Evolutionary conservation across 2,797 vertebrate genomes (phyloP), one percentile per base, ranked within the genome.

Genomic region (Mastacembelus armatus): DNA sequence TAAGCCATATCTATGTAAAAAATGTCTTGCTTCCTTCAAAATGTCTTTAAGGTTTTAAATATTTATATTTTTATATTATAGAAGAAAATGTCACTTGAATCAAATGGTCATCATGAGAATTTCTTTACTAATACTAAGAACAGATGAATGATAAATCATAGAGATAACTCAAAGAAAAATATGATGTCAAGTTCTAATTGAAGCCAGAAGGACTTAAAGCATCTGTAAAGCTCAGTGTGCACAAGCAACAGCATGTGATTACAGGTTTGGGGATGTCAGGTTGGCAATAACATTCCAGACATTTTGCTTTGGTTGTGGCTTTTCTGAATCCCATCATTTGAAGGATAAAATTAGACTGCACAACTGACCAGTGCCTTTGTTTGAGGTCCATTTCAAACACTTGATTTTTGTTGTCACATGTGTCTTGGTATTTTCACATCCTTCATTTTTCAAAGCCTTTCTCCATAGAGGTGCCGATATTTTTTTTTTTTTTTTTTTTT

Each of bases 231-330:
- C 16, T 7, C 52, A 40, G 58, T 7, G 12, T 35, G 67, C 80
- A 80, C 72, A 85, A 83, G 87, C 78, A 88, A 66, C 71, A 64
- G 69, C 30, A 0, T 10, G 51, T 87, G 85, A 87, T 89, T 88
- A 61, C 73, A 67, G 74, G 78, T 82, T 80, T 59, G 15, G 49
- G 65, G 65, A 74, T 71, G 81, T 81, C 68, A 57, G 64, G 59
- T 67, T n/a, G 32, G 44, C 65, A 9, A 55, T n/a, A 35, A 66
- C 83, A 84, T 89, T 89, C 88, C 88, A 66, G 59, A 78, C 78
- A 21, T 88, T 87, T 83, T 30, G 62, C 70, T 70, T 39, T 1
- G 77, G 59, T 52, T 2, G 54, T 5, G 82, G 88, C 51, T 90
- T 89, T 89, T 76, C 62, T 4, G 0, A 51, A 88, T 35, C 65